phyloP scores from a whole-genome alignment of 2,888 invertebrate genomes.

The Tetragnatha montana region DNA sequence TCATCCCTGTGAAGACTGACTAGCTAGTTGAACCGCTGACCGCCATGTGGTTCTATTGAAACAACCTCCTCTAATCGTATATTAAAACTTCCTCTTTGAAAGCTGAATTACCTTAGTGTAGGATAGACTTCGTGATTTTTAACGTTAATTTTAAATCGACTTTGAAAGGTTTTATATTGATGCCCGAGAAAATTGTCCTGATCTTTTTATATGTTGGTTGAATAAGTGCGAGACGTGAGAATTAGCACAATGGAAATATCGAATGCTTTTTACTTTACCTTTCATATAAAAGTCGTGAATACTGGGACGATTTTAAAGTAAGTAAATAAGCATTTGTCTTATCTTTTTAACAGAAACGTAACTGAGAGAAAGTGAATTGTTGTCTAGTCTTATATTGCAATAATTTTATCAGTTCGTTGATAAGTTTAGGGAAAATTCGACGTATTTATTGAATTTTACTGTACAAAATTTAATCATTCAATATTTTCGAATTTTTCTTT shows the following conservation, averaged over 20 bases:
- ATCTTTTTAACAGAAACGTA: neutral
- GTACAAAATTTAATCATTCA: neutral
- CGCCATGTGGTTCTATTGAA: too few species aligned
- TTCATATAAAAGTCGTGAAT: neutral
- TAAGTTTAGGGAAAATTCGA: neutral
- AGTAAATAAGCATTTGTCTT: neutral
- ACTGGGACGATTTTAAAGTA: neutral
- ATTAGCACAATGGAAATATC: neutral
- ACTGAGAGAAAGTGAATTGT: neutral
- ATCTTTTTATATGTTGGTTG: slow-evolving; percentile 22
- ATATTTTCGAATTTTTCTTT: neutral
- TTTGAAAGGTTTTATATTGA: slow-evolving; percentile 1
- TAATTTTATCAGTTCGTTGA: neutral
- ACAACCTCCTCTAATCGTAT: neutral
- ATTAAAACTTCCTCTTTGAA: slow-evolving; percentile 21
- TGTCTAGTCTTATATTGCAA: slow-evolving; percentile 1
- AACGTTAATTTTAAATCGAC: slow-evolving; percentile 22
- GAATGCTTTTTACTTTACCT: neutral
- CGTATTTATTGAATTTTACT: neutral
- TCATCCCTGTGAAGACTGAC: slow-evolving; percentile 28
- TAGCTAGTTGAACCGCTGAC: slow-evolving; percentile 1
- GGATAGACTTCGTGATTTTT: slow-evolving; percentile 39
- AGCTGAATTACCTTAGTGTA: slow-evolving; percentile 19
- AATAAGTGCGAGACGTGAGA: slow-evolving; percentile 4
- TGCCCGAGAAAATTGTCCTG: slow-evolving; percentile 8